Evolutionary conservation across 1,140 invertebrate genomes (phyloP), one percentile per base, ranked within the genome.

Genomic region (Lordiphosa collinella): DNA sequence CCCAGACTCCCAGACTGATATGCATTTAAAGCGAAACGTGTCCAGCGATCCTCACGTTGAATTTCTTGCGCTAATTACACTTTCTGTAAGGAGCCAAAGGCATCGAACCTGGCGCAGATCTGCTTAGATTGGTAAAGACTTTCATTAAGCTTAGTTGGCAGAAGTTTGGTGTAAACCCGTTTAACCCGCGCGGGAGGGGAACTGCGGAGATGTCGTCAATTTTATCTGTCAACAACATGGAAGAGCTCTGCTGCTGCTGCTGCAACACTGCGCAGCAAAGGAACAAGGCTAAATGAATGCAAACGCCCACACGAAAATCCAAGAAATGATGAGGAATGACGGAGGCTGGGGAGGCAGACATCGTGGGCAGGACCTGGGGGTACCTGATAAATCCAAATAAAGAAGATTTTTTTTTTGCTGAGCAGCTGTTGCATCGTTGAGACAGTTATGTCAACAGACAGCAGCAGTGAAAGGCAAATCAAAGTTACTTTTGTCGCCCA

Each of bases 11-110:
- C 56, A 80, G 61, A 61, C 63, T 69, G 72, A 82, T 82, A 82
- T 82, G 78, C 72, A 84, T 84, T 84, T 78, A 84, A 84, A 84
- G 59, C 72, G 61, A 84, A 84, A 84, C 78, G 73, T 82, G 78
- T 82, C 76, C 66, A 58, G 48, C 55, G 57, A 53, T 35, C 34
- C 64, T 44, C 60, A 69, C 68, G 78, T 78, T 84, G 73, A 73
- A 72, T 80, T 80, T 84, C 52, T 47, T 73, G 60, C 73, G 79
- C 78, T 84, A 84, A 84, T 84, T 84, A 84, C 78, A 78, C 64
- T 84, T 84, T 84, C 78, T 84, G 71, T 73, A 84, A 70, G n/a
- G n/a, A n/a, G 64, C 72, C 79, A 65, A 69, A 59, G 51, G 69
- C 57, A 63, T 38, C 47, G 36, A 40, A 25, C 11, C 48, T 22